A percentile compares a stretch with the other conserved stretches of the same genome.
Conservation (phyloP, 35 echinoderm and acorn worm genomes). For the Eucidaris tribuloides region DNA sequence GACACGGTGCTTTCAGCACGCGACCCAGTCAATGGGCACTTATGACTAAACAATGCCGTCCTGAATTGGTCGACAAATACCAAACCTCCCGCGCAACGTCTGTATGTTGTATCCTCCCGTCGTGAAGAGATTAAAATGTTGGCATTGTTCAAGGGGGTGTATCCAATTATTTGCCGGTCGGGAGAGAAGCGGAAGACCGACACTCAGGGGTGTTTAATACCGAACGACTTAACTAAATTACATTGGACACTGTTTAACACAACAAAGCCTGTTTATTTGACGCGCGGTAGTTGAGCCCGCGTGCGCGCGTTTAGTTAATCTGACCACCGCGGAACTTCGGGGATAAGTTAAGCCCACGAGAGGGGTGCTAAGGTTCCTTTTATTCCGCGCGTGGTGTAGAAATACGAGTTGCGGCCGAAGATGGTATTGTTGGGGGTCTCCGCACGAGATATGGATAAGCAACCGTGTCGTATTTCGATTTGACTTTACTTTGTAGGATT, state of each 20-base stretch:
- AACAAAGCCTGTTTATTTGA: slow-evolving; percentile 2
- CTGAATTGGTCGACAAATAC: slow-evolving; percentile 16
- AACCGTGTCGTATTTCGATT: slow-evolving; percentile 14
- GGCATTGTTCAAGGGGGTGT: slow-evolving; percentile 5
- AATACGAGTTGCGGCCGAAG: not conserved
- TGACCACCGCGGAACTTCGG: not conserved
- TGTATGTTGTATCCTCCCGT: not conserved
- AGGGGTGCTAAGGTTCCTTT: too few species aligned
- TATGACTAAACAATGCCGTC: not conserved
- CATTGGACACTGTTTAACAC: not conserved
- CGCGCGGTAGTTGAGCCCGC: not conserved
- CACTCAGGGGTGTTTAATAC: not conserved
- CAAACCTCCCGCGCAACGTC: slow-evolving; percentile 2
- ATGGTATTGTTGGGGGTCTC: not conserved
- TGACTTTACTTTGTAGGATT: slow-evolving; percentile 8
- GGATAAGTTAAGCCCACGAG: not conserved
- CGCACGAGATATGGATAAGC: not conserved
- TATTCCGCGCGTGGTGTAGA: too few species aligned
- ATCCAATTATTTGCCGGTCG: slow-evolving; percentile 7
- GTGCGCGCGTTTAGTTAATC: not conserved
- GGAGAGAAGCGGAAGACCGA: not conserved
- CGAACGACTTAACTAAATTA: slow-evolving; percentile 10
- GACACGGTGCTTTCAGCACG: slow-evolving; percentile 2
- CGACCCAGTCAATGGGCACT: slow-evolving; percentile 13
- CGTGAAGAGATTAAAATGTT: not conserved